phyloP scores from a whole-genome alignment of 2,797 vertebrate genomes.

The Cephalopachus bancanus region DNA sequence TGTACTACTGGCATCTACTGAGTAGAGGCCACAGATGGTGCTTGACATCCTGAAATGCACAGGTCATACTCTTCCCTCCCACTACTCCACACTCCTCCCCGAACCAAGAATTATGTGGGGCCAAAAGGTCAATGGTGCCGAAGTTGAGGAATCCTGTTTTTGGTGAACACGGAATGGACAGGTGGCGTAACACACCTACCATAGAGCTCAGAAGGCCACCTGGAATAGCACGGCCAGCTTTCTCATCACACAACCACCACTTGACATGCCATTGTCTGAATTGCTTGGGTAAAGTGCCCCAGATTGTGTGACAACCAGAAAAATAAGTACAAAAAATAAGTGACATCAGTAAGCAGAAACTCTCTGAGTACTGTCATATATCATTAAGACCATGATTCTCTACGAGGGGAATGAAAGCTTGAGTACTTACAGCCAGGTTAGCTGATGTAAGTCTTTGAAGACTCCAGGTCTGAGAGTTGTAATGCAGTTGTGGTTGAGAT shows the following conservation, averaged over 20 bases:
- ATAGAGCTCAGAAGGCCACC: background rate
- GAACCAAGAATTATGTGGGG: background rate
- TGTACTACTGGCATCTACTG: background rate
- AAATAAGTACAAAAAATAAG: background rate
- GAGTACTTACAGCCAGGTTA: constrained; percentile 91
- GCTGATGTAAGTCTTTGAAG: constrained; percentile 90
- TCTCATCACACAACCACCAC: background rate
- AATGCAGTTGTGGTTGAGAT: constrained; percentile 91
- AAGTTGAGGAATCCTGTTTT: background rate
- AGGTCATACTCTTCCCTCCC: background rate
- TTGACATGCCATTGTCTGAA: background rate
- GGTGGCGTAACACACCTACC: background rate
- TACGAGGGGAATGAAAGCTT: background rate
- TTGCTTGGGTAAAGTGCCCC: background rate
- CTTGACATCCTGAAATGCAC: background rate
- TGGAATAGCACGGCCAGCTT: background rate
- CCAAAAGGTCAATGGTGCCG: background rate
- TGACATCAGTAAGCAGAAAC: background rate
- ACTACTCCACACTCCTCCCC: too few relatives aligned
- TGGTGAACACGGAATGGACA: background rate
- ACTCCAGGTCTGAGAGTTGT: constrained; percentile 89
- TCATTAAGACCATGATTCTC: background rate
- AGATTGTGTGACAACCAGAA: constrained; percentile 41
- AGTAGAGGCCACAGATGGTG: background rate
- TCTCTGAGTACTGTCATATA: background rate